phyloP scores from a whole-genome alignment of 1,140 invertebrate species.

The Drosophila busckii region DNA sequence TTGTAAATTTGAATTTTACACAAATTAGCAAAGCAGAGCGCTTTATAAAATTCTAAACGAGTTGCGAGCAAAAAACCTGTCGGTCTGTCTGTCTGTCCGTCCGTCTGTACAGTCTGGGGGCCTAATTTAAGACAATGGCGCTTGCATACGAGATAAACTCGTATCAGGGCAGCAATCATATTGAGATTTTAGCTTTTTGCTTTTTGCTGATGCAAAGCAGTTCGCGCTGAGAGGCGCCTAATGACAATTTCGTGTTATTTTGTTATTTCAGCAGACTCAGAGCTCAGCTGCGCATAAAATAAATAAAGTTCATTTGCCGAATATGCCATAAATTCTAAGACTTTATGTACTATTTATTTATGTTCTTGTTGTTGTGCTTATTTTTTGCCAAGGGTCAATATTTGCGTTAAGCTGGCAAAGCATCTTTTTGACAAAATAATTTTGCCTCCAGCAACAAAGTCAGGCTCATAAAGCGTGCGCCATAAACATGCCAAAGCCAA shows the following conservation, averaged over 20 bases:
- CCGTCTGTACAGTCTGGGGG: too few relatives aligned
- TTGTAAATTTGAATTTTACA: slow-evolving; percentile 67
- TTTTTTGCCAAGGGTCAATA: slow-evolving; percentile 50
- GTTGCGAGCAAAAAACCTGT: slow-evolving; percentile 61
- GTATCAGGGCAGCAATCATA: slow-evolving; percentile 39
- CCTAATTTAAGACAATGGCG: slow-evolving; percentile 55
- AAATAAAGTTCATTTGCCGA: slow-evolving; percentile 46
- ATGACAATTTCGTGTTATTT: slow-evolving; percentile 68
- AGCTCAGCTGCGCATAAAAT: slow-evolving; percentile 64
- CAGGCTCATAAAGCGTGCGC: background rate
- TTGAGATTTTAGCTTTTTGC: slow-evolving; percentile 33
- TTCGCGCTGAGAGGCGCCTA: slow-evolving; percentile 45
- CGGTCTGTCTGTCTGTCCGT: too few relatives aligned
- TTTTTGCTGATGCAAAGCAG: slow-evolving; percentile 22
- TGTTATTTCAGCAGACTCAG: slow-evolving; percentile 10
- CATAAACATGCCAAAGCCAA: slow-evolving; percentile 25
- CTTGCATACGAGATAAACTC: slow-evolving; percentile 26
- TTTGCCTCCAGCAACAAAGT: too few relatives aligned
- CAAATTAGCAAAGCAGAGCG: slow-evolving; percentile 55
- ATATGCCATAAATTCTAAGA: slow-evolving; percentile 69
- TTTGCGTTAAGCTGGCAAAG: slow-evolving; percentile 59
- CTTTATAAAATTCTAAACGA: slow-evolving; percentile 68
- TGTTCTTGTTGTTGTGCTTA: background rate
- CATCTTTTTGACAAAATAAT: too few relatives aligned
- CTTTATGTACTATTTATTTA: slow-evolving; percentile 55